Evolutionary conservation across 2,797 vertebrate genomes (phyloP), one percentile per base, ranked within the genome.

Genomic region (Petrocephalus schoutedeni): DNA sequence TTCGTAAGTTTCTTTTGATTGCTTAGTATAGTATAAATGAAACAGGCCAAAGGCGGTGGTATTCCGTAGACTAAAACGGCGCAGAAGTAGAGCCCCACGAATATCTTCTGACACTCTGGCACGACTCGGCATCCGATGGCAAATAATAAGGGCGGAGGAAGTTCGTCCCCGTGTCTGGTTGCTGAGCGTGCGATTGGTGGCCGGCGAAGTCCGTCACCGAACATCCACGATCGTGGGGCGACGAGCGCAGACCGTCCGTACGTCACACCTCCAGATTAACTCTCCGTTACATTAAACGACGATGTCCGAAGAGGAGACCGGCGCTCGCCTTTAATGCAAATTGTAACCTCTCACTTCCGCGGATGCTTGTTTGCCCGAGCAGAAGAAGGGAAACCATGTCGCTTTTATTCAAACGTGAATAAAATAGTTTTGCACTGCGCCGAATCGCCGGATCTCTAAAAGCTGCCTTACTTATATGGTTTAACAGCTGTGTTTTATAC

Each of bases 131-230:
- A 87, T 54, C 45, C 64, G 5, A 45, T 8, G 19, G 36, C 6
- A 28, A 51, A 82, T 45, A 85, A 56, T 77, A 85, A 85, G 16
- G 54, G 0, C 58, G 82, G 58, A 83, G 92, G 92, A 95, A 94
- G 94, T 95, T 92, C 94, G 92, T 91, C 94, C 95, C 57, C 74
- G 19, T 57, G 7, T 1, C 1, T 9, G 2, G 3, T 21, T 59
- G 9, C 0, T 0, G 49, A 54, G 2, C 0, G 53, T 1, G 87
- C 89, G 32, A 95, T 93, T 95, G 92, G 95, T 41, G 87, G 4
- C 0, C 36, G 0, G 51, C 1, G 5, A 0, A 1, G 91, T 77
- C 94, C 49, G 36, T 93, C 87, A 89, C 85, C 67, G 5, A 85
- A 84, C 92, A 90, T 89, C 91, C 91, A 89, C 91, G 92, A 93